Conservation (phyloP, 2,113 vertebrate species). For the Hydropotes inermis region DNA sequence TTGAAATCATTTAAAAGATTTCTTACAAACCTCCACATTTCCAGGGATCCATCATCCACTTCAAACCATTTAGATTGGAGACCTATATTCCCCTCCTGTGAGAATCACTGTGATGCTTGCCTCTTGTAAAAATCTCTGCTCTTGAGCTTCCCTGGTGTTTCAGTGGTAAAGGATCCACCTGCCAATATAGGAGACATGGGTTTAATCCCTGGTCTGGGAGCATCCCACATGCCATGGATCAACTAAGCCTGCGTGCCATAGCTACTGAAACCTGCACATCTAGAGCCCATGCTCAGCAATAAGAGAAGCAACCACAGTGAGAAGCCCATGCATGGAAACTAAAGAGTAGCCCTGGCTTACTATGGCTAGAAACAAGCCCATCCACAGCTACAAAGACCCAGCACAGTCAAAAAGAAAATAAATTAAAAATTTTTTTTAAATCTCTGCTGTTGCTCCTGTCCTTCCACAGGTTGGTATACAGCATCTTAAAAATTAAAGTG, state of each 20-base stretch:
- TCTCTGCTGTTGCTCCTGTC: not conserved
- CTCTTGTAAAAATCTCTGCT: not conserved
- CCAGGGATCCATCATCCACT: not conserved
- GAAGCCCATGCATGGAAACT: not conserved
- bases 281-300: not conserved
- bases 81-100: not conserved
- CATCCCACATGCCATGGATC: not conserved
- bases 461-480: not conserved
- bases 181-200: not conserved
- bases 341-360: not conserved
- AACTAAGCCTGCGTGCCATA: not conserved
- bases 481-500: not conserved
- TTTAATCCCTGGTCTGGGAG: not conserved
- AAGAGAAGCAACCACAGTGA: not conserved
- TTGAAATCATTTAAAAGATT: not conserved
- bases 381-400: not conserved
- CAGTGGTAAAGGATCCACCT: not conserved
- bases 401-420: not conserved
- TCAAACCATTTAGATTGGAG: not conserved
- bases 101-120: not conserved
- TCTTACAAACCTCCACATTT: not conserved
- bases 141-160: not conserved
- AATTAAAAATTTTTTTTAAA: not conserved
- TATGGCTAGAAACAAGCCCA: not conserved
- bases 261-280: not conserved